Conservation (phyloP, 2,888 invertebrate species). For the Colletes collaris region DNA sequence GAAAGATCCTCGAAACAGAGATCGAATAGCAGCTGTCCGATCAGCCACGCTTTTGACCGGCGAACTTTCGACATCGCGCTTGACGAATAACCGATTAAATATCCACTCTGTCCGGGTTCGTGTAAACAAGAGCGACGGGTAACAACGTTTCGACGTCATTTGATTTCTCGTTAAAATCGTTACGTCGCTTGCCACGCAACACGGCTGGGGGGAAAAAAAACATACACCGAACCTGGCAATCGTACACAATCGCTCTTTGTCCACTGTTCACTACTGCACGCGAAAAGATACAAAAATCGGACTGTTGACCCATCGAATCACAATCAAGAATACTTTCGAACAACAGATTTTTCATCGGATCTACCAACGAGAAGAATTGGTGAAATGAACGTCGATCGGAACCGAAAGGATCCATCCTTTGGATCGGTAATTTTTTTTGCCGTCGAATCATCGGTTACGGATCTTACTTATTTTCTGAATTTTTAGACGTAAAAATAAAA, state of each 20-base stretch:
- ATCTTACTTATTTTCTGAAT: no score
- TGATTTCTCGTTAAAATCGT: constrained; percentile 44
- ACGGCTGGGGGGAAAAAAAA: not conserved
- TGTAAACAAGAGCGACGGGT: constrained; percentile 34
- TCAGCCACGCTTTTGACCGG: not conserved
- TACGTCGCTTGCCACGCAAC: constrained; percentile 5
- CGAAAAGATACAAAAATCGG: constrained; percentile 5
- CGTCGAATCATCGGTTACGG: no score
- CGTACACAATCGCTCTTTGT: not conserved
- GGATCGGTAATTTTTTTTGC: not conserved
- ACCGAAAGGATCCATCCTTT: not conserved
- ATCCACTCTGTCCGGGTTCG: constrained; percentile 26
- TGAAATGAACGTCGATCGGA: not conserved
- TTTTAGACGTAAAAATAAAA: no score
- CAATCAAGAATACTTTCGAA: constrained; percentile 8
- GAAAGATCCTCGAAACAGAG: not conserved
- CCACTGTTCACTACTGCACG: not conserved
- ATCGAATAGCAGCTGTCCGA: not conserved
- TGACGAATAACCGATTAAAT: constrained; percentile 37
- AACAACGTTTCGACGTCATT: constrained; percentile 20
- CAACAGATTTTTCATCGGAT: constrained; percentile 11
- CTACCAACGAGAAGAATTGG: not conserved
- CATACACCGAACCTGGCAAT: not conserved
- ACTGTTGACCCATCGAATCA: constrained; percentile 29
- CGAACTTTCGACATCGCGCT: constrained; percentile 21